A percentile compares a stretch with the other conserved stretches of the same genome.
Evolutionary conservation across 2,113 vertebrate genomes (phyloP).

Genomic region (Aleadryas rufinucha): DNA sequence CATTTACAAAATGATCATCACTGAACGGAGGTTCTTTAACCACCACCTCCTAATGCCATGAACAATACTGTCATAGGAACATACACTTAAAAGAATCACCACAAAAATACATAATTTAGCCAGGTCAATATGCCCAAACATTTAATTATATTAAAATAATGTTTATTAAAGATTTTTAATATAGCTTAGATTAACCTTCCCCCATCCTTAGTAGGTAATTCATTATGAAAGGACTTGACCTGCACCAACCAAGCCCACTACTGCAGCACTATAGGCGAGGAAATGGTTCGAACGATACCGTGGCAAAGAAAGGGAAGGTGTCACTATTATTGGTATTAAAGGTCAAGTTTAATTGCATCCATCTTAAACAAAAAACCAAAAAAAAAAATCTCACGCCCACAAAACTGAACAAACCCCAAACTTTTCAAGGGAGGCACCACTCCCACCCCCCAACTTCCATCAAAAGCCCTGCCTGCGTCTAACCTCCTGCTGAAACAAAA

Average conservation of each 20-base stretch:
- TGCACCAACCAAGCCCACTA: conserved; percentile 62
- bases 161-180: conserved; percentile 16
- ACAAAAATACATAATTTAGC: not conserved
- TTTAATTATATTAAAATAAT: not conserved
- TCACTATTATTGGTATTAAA: conserved; percentile 49
- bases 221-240: conserved; percentile 57
- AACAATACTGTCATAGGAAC: conserved; percentile 34
- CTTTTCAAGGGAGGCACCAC: conserved; percentile 31
- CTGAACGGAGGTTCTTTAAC: conserved; percentile 4
- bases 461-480: not conserved
- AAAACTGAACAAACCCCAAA: conserved; percentile 30
- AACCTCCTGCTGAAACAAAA: conserved; percentile 2
- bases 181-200: conserved; percentile 5
- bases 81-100: not conserved
- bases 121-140: not conserved
- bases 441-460: conserved; percentile 33
- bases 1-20: conserved; percentile 47
- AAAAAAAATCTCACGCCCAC: not conserved
- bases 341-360: conserved; percentile 42
- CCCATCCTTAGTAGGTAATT: conserved; percentile 34
- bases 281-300: not conserved
- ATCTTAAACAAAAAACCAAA: not conserved
- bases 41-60: not conserved
- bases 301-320: conserved; percentile 33
- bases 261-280: conserved; percentile 43